Evolutionary conservation across 2,888 invertebrate genomes (phyloP).

Genomic region (Euzophera pinguis): DNA sequence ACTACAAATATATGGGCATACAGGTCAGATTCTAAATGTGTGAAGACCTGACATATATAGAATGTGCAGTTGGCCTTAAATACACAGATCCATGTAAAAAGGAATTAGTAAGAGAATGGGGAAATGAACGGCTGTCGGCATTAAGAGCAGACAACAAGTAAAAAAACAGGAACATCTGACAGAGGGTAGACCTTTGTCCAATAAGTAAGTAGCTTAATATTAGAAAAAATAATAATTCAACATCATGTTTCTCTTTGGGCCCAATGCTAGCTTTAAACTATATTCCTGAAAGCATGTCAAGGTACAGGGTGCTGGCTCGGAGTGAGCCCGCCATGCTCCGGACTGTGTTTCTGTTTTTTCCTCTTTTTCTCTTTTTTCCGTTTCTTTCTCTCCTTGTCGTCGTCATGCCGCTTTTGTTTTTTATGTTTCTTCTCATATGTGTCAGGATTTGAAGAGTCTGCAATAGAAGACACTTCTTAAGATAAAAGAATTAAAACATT

Average conservation of each 20-base stretch:
- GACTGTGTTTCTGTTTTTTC: slow-evolving; percentile 96
- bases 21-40: too few relatives aligned
- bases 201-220: too few relatives aligned
- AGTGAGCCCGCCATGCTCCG: slow-evolving; percentile 87
- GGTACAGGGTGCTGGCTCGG: slow-evolving; percentile 69
- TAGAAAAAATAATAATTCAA: too few relatives aligned
- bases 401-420: slow-evolving; percentile 95
- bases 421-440: slow-evolving; percentile 97
- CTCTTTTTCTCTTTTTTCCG: slow-evolving; percentile 97
- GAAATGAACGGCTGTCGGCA: too few relatives aligned
- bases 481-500: not conserved
- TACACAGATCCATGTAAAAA: too few relatives aligned
- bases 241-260: slow-evolving; percentile 46
- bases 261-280: slow-evolving; percentile 34
- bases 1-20: too few relatives aligned
- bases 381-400: slow-evolving; percentile 95
- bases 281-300: slow-evolving; percentile 28
- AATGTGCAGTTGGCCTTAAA: too few relatives aligned
- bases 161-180: too few relatives aligned
- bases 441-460: slow-evolving; percentile 84
- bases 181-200: too few relatives aligned
- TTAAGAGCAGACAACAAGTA: too few relatives aligned
- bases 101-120: too few relatives aligned
- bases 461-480: slow-evolving; percentile 18
- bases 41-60: too few relatives aligned